Percentiles rank a stretch among this genome's conserved stretches.
These are phyloP conservation scores for Rhorus exstirpatorius DNA, from an alignment of 2,888 invertebrate species.

Conservation along the genomic window DNA sequence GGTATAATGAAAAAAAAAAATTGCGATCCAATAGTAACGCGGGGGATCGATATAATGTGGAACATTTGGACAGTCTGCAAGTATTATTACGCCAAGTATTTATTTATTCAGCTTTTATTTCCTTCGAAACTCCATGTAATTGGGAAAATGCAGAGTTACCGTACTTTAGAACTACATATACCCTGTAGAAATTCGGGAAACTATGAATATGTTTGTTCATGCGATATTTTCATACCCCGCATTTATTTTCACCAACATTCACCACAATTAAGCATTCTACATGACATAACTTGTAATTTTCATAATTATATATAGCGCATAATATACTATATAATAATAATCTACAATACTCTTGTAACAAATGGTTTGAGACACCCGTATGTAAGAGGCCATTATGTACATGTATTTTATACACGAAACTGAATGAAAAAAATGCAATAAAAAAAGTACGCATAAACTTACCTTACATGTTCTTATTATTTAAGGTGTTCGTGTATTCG, in stretches of 20 bases:
- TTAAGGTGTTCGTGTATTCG: too few species aligned
- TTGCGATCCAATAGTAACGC: conserved; percentile 33
- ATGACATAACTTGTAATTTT: conserved; percentile 65
- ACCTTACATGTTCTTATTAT: neutral
- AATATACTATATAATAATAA: conserved; percentile 74
- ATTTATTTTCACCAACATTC: conserved; percentile 70
- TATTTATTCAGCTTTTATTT: conserved; percentile 79
- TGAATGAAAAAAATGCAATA: conserved; percentile 73
- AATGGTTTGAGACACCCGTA: conserved; percentile 80
- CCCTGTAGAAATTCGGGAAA: conserved; percentile 3
- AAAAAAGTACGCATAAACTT: conserved; percentile 15
- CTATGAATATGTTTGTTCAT: conserved; percentile 46
- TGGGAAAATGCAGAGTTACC: conserved; percentile 50
- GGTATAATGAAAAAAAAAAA: conserved; percentile 47
- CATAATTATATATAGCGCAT: conserved; percentile 69
- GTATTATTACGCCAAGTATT: conserved; percentile 79
- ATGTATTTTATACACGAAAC: conserved; percentile 82
- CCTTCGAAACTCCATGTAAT: conserved; percentile 64
- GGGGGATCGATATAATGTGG: conserved; percentile 8
- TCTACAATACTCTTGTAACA: conserved; percentile 79
- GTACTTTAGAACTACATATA: conserved; percentile 18
- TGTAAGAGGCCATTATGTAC: conserved; percentile 83
- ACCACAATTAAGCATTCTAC: conserved; percentile 58
- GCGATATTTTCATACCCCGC: conserved; percentile 44
- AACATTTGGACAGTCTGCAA: conserved; percentile 70